Evolutionary conservation across 2,113 vertebrate species (phyloP), one percentile per base, ranked within the genome.

Genomic region (Melanerpes aurifrons): DNA sequence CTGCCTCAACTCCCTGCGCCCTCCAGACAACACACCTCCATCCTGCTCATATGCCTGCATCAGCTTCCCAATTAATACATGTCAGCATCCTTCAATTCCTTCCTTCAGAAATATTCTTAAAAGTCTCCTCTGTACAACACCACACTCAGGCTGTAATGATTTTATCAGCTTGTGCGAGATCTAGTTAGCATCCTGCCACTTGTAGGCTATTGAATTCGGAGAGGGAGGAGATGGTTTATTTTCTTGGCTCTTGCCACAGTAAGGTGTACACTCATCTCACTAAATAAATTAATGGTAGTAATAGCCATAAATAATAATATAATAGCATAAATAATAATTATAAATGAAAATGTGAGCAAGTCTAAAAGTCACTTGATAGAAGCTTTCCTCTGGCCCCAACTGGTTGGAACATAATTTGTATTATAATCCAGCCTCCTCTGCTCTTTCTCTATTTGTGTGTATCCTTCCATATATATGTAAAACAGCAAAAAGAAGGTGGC

Each of bases 221-320:
- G 24, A 21, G 26, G 15, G 22, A 70, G 89, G 43, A 77, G 37
- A 48, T 19, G 43, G 24, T 87, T 88, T 87, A 59, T 76, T 78
- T 89, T 3, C 0, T 20, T 92, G 68, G 19, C n/a, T 31, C 53
- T 80, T 73, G 40, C 47, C 47, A 90, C 20, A 69, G 53, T 59
- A 95, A 40, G 21, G 21, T 4, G 5, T 72, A 63, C 21, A 13
- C 56, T 77, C 79, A 64, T 6, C 20, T 91, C 57, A 54, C 64
- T 85, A 89, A 87, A 82, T 69, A 76, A 92, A 89, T 82, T 72
- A 91, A 83, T 91, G 56, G 14, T 43, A 77, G 29, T 20, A 82
- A 82, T 35, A 32, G 24, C 37, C 48, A 87, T 57, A 87, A 94
- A 76, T 91, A 80, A 63, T 85, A 85, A 89, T 70, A 35, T 35